These are phyloP conservation scores for Boloria euphrosyne DNA, from an alignment of 2,888 invertebrate genomes.

Conservation along the genomic window DNA sequence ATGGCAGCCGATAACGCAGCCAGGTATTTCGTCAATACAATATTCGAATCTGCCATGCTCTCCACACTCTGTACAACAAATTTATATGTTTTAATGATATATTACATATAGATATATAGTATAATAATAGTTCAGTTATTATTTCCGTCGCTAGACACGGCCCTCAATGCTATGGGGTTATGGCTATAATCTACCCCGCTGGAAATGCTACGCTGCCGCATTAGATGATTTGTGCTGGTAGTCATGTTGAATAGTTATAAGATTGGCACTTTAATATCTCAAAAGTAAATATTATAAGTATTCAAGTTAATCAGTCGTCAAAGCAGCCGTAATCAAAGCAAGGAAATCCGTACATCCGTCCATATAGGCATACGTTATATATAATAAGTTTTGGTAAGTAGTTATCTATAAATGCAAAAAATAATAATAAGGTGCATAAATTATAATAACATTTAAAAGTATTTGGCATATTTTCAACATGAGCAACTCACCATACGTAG, in stretches of 20 bases:
- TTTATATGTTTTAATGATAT: background rate
- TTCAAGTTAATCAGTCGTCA: too few relatives aligned
- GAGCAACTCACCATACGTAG: conserved; percentile 35
- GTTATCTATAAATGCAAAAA: background rate
- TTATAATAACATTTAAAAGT: too few relatives aligned
- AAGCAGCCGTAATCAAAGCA: too few relatives aligned
- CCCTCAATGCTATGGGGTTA: too few relatives aligned
- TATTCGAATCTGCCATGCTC: conserved; percentile 72
- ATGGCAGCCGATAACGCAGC: conserved; percentile 75
- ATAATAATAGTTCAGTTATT: background rate
- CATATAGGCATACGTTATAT: background rate
- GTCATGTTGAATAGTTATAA: too few relatives aligned
- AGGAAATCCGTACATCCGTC: too few relatives aligned
- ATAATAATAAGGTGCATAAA: too few relatives aligned
- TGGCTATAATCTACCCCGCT: too few relatives aligned
- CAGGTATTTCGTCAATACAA: conserved; percentile 67
- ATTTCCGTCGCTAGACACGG: background rate
- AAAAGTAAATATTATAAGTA: too few relatives aligned
- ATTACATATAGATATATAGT: conserved; percentile 1
- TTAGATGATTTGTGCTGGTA: too few relatives aligned
- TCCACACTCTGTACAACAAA: conserved; percentile 64
- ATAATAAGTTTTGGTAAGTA: background rate
- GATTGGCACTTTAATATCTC: too few relatives aligned
- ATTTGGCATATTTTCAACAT: background rate
- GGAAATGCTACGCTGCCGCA: too few relatives aligned